Conservation (phyloP, 2,888 invertebrate species). For the Mactromeris polynyma region DNA sequence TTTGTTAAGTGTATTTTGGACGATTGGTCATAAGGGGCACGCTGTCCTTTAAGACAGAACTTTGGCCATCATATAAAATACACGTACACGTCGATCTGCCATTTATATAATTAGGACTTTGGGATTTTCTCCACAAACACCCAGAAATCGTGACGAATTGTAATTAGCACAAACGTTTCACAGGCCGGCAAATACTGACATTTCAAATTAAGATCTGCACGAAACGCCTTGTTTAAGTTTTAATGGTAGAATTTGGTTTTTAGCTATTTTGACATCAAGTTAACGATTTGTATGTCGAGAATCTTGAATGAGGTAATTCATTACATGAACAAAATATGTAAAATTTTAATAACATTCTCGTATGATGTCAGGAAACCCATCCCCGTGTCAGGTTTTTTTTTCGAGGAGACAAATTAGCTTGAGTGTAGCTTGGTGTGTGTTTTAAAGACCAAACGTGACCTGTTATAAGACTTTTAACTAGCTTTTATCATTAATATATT, state of each 20-base stretch:
- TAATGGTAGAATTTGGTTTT: neutral
- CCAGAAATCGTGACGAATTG: neutral
- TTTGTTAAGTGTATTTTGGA: neutral
- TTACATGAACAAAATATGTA: constrained; percentile 3
- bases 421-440: neutral
- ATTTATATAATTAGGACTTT: neutral
- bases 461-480: neutral
- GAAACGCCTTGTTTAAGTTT: neutral
- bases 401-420: constrained; percentile 9
- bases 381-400: constrained; percentile 22
- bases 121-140: neutral
- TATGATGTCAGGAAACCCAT: constrained; percentile 17
- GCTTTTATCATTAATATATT: constrained; percentile 10
- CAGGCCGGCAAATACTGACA: neutral
- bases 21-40: neutral
- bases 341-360: constrained; percentile 18
- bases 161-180: neutral
- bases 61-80: neutral
- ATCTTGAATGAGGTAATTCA: neutral
- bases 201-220: constrained; percentile 10
- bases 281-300: neutral
- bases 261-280: constrained; percentile 5
- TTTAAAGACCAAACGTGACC: neutral
- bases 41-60: neutral
- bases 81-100: neutral